phyloP scores from a whole-genome alignment of 1,140 invertebrate species.

The Ostrea denselamellosa region DNA sequence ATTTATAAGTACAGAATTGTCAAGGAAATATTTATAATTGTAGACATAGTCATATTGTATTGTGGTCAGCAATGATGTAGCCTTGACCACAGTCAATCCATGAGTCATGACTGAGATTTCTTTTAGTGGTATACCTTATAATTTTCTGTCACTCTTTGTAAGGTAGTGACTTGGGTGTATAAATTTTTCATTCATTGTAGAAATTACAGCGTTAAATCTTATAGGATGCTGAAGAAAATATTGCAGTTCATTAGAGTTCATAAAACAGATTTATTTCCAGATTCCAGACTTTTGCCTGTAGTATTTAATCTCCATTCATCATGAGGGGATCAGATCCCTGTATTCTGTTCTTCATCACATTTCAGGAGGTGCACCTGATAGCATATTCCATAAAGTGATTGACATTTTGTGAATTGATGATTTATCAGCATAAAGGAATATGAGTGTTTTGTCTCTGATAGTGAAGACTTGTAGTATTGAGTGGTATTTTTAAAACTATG shows the following conservation, averaged over 20 bases:
- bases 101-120: not conserved
- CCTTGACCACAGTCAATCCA: not conserved
- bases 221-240: slow-evolving; percentile 8
- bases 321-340: not conserved
- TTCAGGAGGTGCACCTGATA: not conserved
- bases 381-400: slow-evolving; percentile 13
- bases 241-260: not conserved
- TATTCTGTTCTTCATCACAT: not conserved
- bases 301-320: slow-evolving; percentile 10
- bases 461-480: not conserved
- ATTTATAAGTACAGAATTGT: not conserved
- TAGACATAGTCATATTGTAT: not conserved
- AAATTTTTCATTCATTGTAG: not conserved
- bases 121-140: not conserved
- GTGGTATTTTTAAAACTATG: not conserved
- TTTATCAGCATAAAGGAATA: not conserved
- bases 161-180: not conserved
- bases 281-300: not conserved
- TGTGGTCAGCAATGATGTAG: not conserved
- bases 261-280: not conserved
- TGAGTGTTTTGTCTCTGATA: slow-evolving; percentile 15
- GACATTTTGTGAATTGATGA: slow-evolving; percentile 11
- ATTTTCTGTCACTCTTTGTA: not conserved
- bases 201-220: not conserved
- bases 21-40: not conserved